Conservation (phyloP, 2,113 vertebrate species). For the Pontoporia blainvillei region DNA sequence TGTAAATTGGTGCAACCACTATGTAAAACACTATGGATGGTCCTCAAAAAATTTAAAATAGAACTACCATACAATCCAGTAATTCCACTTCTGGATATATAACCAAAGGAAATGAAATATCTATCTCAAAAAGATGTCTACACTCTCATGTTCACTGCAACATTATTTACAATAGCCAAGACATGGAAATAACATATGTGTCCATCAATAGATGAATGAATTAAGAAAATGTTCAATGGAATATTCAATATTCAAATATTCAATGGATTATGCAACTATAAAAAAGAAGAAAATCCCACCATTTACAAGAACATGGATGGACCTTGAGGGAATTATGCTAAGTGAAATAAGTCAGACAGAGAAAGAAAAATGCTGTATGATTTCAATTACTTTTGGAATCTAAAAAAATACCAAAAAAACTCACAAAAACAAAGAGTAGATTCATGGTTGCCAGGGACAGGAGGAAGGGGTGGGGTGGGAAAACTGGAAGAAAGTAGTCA, state of each 20-base stretch:
- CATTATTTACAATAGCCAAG: background rate
- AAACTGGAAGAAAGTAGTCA: background rate
- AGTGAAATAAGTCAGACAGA: background rate
- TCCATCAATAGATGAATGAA: too few species aligned
- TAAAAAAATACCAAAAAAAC: background rate
- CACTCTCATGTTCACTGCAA: background rate
- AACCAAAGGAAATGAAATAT: background rate
- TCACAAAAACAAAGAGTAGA: background rate
- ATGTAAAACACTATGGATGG: background rate
- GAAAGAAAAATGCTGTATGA: background rate
- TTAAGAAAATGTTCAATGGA: too few species aligned
- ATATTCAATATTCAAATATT: too few species aligned
- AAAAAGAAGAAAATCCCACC: background rate
- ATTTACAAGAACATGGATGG: background rate
- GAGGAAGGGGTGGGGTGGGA: background rate
- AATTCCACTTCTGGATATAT: background rate
- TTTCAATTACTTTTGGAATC: background rate
- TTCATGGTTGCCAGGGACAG: background rate
- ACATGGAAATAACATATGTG: background rate
- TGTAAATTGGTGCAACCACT: background rate
- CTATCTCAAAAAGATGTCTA: background rate
- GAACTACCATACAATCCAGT: background rate
- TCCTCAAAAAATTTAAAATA: background rate
- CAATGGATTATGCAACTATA: too few species aligned
- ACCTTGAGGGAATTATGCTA: background rate